These are phyloP conservation scores for Cardiocondyla obscurior DNA, from an alignment of 1,140 invertebrate species.

Conservation along the genomic window DNA sequence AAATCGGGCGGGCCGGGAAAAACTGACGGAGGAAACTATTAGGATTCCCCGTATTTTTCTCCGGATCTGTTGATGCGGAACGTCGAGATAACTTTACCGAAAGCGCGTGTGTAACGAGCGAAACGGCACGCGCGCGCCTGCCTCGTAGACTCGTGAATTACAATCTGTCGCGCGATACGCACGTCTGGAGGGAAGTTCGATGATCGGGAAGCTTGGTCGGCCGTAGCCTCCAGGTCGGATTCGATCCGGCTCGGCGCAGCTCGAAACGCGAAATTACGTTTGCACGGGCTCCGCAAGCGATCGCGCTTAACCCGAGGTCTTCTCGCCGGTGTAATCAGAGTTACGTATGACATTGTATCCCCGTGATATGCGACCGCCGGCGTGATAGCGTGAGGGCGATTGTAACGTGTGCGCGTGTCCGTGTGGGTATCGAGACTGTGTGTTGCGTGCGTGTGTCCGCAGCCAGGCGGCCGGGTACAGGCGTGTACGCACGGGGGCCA, in stretches of 20 bases:
- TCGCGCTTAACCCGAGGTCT: constrained; percentile 2
- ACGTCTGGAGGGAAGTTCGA: neutral
- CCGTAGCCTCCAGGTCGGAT: neutral
- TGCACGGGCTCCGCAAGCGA: neutral
- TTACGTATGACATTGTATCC: constrained; percentile 45
- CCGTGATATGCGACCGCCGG: constrained; percentile 32
- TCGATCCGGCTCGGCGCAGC: neutral
- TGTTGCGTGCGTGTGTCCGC: constrained; percentile 6
- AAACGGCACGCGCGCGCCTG: constrained; percentile 19
- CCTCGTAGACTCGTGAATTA: neutral
- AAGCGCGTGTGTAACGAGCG: neutral
- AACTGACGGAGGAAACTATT: neutral
- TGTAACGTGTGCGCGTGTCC: neutral
- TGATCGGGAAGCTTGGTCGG: neutral
- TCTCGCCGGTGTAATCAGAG: constrained; percentile 40
- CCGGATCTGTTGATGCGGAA: neutral
- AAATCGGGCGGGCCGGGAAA: neutral
- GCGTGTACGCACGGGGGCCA: constrained; percentile 69
- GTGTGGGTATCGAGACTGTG: neutral
- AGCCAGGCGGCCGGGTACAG: constrained; percentile 35
- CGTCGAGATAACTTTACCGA: neutral
- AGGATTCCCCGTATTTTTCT: neutral
- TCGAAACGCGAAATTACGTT: constrained; percentile 21
- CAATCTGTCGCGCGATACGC: neutral
- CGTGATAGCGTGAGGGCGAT: constrained; percentile 27